Evolutionary conservation across 2,113 vertebrate genomes (phyloP), one percentile per base, ranked within the genome.

Genomic region (Mungos mungo): DNA sequence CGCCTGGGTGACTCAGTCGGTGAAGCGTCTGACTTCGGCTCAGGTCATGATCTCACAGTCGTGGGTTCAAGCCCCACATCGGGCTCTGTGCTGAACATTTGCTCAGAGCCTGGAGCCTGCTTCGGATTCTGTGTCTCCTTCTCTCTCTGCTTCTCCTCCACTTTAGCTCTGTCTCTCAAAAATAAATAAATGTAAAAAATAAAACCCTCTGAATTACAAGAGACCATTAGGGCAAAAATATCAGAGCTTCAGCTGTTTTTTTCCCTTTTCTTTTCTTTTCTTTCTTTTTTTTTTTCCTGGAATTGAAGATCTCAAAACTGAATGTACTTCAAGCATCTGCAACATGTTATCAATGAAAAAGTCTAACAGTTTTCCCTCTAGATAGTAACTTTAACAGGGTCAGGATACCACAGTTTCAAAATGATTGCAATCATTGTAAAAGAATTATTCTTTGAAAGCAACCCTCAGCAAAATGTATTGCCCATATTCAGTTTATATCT

Each of bases 401-500:
- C 66, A 90, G 25, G 80, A 82, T 47, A 88, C 38, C 27, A 90
- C 27, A 82, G 72, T 65, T 94, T 13, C 45, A 91, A 66, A 79
- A 86, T 71, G 4, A 95, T 8, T 93, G 35, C 19, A 77, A 72
- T 72, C 41, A 92, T 15, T 90, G 95, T 86, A 86, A 95, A 31
- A 95, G 33, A 50, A 41, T 79, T 92, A 90, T 57, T 71, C 60
- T 79, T 95, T 88, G 71, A 96, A 90, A 89, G 27, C 71, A 97
- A 94, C 71, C 14, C 95, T 95, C 3, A 85, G 79, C 18, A 96
- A 96, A 85, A 88, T 15, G 18, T 41, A 92, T 69, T 91, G 31
- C 80, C 27, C 86, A 92, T 38, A 94, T 90, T 96, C 66, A 96
- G 72, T 95, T 96, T 38, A 27, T 85, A 88, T n/a, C 54, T 94